These are phyloP conservation scores for Saccostrea cuccullata DNA, from an alignment of 1,140 invertebrate species.

Conservation along the genomic window DNA sequence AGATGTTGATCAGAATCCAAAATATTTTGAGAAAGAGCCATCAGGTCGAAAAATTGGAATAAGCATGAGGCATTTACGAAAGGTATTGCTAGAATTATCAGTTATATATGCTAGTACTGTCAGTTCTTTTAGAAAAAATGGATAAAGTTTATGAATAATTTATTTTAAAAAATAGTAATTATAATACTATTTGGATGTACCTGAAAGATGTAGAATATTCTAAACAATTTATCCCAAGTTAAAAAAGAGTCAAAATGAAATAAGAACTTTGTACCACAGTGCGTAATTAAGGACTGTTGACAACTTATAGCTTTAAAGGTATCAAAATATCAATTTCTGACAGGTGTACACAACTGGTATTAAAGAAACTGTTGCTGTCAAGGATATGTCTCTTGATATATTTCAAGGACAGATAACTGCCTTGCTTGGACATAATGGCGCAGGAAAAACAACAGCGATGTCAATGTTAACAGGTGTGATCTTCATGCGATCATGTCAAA, in stretches of 20 bases:
- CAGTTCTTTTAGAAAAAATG: too few relatives aligned
- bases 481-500: not conserved
- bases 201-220: too few relatives aligned
- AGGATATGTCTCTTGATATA: constrained; percentile 74
- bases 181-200: too few relatives aligned
- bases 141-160: too few relatives aligned
- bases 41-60: constrained; percentile 80
- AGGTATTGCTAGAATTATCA: constrained; percentile 48
- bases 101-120: too few relatives aligned
- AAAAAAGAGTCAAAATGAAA: too few relatives aligned
- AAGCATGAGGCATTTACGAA: constrained; percentile 58
- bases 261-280: too few relatives aligned
- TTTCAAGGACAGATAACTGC: constrained; percentile 80
- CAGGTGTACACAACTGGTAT: constrained; percentile 53
- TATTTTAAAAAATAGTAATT: too few relatives aligned
- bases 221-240: too few relatives aligned
- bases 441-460: constrained; percentile 82
- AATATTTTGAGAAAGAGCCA: constrained; percentile 82
- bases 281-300: too few relatives aligned
- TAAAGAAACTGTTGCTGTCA: constrained; percentile 67
- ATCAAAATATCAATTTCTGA: not conserved
- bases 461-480: constrained; percentile 86
- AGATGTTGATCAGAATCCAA: not conserved
- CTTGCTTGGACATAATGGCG: constrained; percentile 84
- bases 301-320: too few relatives aligned